Evolutionary conservation across 2,797 vertebrate genomes (phyloP).

Genomic region (Thalassophryne amazonica): DNA sequence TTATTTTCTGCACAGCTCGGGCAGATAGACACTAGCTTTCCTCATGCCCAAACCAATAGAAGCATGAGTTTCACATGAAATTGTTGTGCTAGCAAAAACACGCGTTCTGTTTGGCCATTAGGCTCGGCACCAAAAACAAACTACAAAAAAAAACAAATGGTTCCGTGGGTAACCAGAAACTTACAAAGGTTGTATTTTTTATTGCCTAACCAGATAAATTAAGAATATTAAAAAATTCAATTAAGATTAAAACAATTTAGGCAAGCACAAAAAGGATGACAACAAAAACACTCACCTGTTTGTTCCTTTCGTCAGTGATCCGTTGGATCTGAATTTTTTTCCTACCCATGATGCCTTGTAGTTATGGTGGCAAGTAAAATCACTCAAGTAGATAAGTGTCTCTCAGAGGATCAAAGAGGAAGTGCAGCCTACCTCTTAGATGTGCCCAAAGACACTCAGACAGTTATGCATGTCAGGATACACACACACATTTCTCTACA

Average conservation of each 20-base stretch:
- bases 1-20: no score
- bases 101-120: no score
- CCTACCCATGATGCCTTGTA: slow-evolving; percentile 86
- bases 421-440: slow-evolving; percentile 34
- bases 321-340: slow-evolving; percentile 98
- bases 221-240: no score
- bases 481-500: slow-evolving; percentile 60
- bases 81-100: no score
- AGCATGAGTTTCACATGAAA: no score
- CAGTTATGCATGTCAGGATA: slow-evolving; percentile 51
- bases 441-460: slow-evolving; percentile 52
- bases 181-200: no score
- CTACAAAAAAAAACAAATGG: no score
- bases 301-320: slow-evolving; percentile 95
- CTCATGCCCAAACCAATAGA: no score
- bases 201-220: neutral
- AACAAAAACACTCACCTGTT: slow-evolving; percentile 78
- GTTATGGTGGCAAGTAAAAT: slow-evolving; percentile 46
- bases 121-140: no score
- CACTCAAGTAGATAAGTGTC: slow-evolving; percentile 49
- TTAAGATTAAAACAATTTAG: no score
- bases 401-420: slow-evolving; percentile 45
- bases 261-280: neutral
- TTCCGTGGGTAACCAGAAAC: no score
- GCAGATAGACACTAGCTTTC: no score